Evolutionary conservation across 2,797 vertebrate species (phyloP).

Genomic region (Chloroceryle amazona): DNA sequence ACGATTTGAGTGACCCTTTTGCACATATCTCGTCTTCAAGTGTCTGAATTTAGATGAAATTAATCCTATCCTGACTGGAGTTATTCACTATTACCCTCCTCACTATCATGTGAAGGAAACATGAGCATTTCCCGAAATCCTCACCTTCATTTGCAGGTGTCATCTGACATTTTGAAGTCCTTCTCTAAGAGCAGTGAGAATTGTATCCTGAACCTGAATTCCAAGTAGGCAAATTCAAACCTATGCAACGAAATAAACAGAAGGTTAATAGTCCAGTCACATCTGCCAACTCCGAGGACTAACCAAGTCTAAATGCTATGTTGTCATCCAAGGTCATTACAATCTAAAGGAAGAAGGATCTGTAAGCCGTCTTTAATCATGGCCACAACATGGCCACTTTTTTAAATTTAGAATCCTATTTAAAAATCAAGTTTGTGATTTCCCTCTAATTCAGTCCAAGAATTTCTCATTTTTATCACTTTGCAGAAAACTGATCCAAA

Average conservation of each 20-base stretch:
- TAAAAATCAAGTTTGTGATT: not conserved
- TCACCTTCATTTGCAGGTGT: not conserved
- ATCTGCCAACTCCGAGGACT: not conserved
- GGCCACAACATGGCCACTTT: not conserved
- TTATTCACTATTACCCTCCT: not conserved
- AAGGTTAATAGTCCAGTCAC: not conserved
- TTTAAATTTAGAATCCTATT: not conserved
- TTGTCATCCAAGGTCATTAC: not conserved
- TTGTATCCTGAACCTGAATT: not conserved
- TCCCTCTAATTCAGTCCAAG: not conserved
- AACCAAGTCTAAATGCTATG: not conserved
- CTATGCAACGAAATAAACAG: not conserved
- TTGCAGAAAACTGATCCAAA: not conserved
- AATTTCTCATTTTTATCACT: not conserved
- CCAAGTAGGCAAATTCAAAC: not conserved
- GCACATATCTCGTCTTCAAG: not conserved
- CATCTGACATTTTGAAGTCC: not conserved
- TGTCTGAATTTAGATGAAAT: not conserved
- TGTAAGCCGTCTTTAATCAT: not conserved
- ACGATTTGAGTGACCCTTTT: not conserved
- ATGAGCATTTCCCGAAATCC: not conserved
- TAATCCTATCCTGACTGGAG: not conserved
- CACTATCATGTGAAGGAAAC: not conserved
- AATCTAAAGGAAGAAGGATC: not conserved
- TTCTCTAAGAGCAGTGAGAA: not conserved